Base-by-base conservation (phyloP, 1,140 invertebrate genomes). In the Musca vetustissima region DNA sequence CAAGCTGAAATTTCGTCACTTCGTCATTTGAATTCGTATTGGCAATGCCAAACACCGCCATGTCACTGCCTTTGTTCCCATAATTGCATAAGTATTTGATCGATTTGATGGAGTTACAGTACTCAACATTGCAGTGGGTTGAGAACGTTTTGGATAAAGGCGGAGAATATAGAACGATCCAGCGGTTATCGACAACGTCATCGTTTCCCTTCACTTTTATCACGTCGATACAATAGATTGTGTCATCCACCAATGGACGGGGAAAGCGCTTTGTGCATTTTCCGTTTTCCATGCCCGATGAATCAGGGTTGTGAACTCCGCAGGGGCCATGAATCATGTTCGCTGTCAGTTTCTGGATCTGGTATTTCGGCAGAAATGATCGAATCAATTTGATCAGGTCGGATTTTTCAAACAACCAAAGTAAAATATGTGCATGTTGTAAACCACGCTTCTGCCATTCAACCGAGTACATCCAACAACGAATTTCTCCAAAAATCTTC, bases 331-430 rank as follows among this genome's bases (percentile, higher is more conserved):
- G 83, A 73, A 85, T 83, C 84, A 87, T 87, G 70, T 82, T 68
- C 66, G 75, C 83, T 7, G 57, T 82, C 78, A 64, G 32, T 49
- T 71, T 68, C 55, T 7, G 64, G 70, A 81, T 86, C 79, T 11
- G 86, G 84, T 69, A 88, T 82, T 78, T 88, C 85, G 24, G 85
- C 85, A 67, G 70, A 85, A 71, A 87, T 84, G 19, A 85, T 74
- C 15, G 74, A 64, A 78, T 87, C 83, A 66, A 86, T 81, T 59
- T 80, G 59, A 72, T 79, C 69, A 32, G 82, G 75, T 19, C 48
- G 69, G 68, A 84, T 80, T 74, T 81, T 2, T 81, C 67, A 8
- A 75, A 86, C 85, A 83, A 73, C 79, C 77, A 70, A 85, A 22
- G 14, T 6, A 68, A 15, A 47, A 68, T 61, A 24, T 61, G 53